Percentiles rank a stretch among this genome's conserved stretches.
Evolutionary conservation across 2,888 invertebrate species (phyloP).

Genomic region (Galeruca laticollis): DNA sequence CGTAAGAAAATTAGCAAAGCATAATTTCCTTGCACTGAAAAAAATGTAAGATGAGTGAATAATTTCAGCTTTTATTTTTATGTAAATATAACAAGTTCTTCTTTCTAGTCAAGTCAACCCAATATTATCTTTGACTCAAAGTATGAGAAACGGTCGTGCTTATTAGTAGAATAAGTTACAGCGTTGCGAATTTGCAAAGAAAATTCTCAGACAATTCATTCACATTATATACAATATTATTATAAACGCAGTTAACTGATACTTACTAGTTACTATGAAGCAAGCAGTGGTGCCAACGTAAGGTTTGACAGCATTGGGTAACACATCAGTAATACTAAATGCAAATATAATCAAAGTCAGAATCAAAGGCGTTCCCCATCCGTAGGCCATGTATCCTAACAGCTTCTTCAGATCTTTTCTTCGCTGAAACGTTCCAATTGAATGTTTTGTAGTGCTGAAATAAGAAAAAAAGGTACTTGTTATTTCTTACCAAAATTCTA

Average conservation of each 20-base stretch:
- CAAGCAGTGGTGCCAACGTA: constrained; percentile 72
- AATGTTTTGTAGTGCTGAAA: constrained; percentile 53
- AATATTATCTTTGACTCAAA: too few relatives aligned
- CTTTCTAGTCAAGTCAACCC: too few relatives aligned
- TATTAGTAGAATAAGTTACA: too few relatives aligned
- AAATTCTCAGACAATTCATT: too few relatives aligned
- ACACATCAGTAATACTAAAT: constrained; percentile 69
- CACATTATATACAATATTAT: too few relatives aligned
- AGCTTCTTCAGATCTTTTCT: constrained; percentile 71
- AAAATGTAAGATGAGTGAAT: constrained; percentile 14
- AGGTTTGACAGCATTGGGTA: constrained; percentile 70
- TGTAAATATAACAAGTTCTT: too few relatives aligned
- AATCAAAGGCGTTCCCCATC: constrained; percentile 76
- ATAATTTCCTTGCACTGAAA: constrained; percentile 54
- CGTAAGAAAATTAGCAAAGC: constrained; percentile 54
- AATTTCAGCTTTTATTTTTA: not conserved
- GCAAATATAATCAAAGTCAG: constrained; percentile 71
- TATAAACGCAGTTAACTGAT: not conserved
- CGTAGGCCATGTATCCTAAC: constrained; percentile 76
- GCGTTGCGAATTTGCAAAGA: too few relatives aligned
- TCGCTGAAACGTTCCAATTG: constrained; percentile 65
- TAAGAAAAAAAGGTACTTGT: constrained; percentile 27
- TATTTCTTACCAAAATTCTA: too few relatives aligned
- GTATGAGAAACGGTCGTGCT: too few relatives aligned
- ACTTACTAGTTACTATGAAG: constrained; percentile 73